Base-by-base conservation (phyloP, 2,888 invertebrate genomes). In the Bhutanitis thaidina region DNA sequence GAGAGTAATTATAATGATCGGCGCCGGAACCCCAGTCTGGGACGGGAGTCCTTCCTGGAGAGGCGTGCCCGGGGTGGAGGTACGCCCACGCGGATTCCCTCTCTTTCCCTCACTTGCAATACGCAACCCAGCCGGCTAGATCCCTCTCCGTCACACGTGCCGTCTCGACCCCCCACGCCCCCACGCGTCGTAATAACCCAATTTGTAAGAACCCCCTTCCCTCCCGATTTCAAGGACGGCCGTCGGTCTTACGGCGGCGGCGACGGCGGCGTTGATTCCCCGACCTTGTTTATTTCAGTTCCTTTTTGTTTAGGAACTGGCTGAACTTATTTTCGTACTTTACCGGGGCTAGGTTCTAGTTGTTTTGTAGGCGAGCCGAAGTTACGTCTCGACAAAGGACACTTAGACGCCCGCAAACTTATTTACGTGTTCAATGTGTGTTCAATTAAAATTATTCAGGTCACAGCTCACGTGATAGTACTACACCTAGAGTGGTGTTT, bases 201-300 rank as follows among this genome's bases (percentile, higher is more conserved):
- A 90, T 90, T 90, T 90, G 90, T 89, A 87, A 86, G 88, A 87
- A 82, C 88, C 88, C 87, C 90, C 86, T 85, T 82, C 39, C 45
- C 51, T 36, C 45, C 51, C 51, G 30, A 35, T 88, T 85, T 88
- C 90, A 90, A 90, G 90, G 90, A 88, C 90, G 90, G 87, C 83
- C 88, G 88, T 84, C 88, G 89, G 85, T 87, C 89, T 88, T 85
- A 88, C 82, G 86, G 88, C 85, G 84, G 85, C 84, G 87, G 80
- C 87, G 87, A 80, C 82, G 80, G 78, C 87, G 84, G 82, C 85
- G 88, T 85, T 87, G 88, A 89, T 86, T 88, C 86, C 68, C 80
- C 88, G 87, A 88, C 88, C 88, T 89, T 90, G 90, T 90, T 89
- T 89, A 86, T 89, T 88, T 86, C 85, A 86, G 81, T 87, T 89